Evolutionary conservation across 2,888 invertebrate species (phyloP), one percentile per base, ranked within the genome.

Genomic region (Empis stercorea): DNA sequence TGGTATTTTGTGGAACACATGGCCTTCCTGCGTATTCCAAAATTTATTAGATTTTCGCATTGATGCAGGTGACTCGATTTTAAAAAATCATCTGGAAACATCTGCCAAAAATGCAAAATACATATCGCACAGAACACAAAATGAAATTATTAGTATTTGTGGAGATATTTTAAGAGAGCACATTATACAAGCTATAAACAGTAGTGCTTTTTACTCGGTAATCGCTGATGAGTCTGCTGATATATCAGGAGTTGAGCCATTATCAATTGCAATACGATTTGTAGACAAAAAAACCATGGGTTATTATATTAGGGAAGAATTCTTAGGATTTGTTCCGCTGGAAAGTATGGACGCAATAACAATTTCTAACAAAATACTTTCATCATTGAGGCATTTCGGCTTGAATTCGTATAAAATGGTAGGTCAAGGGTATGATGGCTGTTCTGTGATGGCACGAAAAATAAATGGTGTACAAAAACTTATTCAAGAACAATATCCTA

Each of bases 391-490:
- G 46, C 52, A 48, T 37, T 45, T 46, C 43, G 47, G 50, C 14
- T 46, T 59, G 37, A 46, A 51, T 44, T 37, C 51, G 10, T 47
- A 47, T 1, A 52, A 56, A 43, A 57, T 52, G 43, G 55, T 59
- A 37, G 56, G 57, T 10, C 52, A 52, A 48, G 57, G 59, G 10
- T 59, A 53, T 47, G 59, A 59, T 43, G 59, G 58, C 13, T 58
- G 56, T 49, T 51, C 56, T 11, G 55, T 57, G 34, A 59, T 62
- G 60, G 46, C 57, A 17, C 57, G 58, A 38, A 53, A 56, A 49
- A 52, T 52, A 14, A 48, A 49, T 48, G 59, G 59, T 13, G 60
- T 59, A 34, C 57, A 59, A 52, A n/a, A n/a, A n/a, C n/a, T n/a
- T n/a, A n/a, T n/a, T n/a, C n/a, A n/a, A n/a, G n/a, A n/a, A n/a